These are phyloP conservation scores for Caenorhabditis tropicalis DNA, from an alignment of 1,140 invertebrate genomes.

Conservation along the genomic window DNA sequence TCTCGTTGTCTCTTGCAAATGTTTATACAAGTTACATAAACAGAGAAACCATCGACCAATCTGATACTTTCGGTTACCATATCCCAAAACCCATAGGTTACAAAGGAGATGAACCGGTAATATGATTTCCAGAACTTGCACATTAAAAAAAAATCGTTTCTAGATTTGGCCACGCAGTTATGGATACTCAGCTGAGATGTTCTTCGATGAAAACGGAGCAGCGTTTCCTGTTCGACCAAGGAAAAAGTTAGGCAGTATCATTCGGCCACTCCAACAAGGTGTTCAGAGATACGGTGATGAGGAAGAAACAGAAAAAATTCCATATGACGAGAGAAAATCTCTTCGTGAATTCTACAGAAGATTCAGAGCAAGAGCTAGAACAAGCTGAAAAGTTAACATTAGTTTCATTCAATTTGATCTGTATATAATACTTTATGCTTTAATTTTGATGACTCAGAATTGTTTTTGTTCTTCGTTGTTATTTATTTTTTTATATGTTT, in stretches of 20 bases:
- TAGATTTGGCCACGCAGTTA: constrained; percentile 59
- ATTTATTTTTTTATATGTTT: background rate
- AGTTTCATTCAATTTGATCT: background rate
- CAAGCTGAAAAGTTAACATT: background rate
- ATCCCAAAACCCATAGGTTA: constrained; percentile 39
- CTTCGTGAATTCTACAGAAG: constrained; percentile 23
- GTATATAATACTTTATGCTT: background rate
- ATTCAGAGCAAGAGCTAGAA: background rate
- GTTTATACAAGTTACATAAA: constrained; percentile 16
- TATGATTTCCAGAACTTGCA: background rate
- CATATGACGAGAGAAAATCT: constrained; percentile 15
- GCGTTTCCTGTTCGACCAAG: constrained; percentile 49
- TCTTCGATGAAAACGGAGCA: constrained; percentile 60
- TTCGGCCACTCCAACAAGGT: background rate
- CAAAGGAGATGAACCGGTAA: constrained; percentile 39
- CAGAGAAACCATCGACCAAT: constrained; percentile 1
- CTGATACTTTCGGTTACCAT: constrained; percentile 42
- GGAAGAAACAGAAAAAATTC: background rate
- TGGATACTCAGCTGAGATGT: constrained; percentile 53
- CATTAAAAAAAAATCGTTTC: background rate
- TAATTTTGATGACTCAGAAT: background rate
- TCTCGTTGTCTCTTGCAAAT: background rate
- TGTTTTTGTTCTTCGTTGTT: background rate
- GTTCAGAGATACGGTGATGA: constrained; percentile 30
- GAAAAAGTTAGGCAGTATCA: background rate